A percentile compares a stretch with the other conserved stretches of the same genome.
Evolutionary conservation across 1,140 invertebrate genomes (phyloP).

Genomic region (Sitobion miscanthi): DNA sequence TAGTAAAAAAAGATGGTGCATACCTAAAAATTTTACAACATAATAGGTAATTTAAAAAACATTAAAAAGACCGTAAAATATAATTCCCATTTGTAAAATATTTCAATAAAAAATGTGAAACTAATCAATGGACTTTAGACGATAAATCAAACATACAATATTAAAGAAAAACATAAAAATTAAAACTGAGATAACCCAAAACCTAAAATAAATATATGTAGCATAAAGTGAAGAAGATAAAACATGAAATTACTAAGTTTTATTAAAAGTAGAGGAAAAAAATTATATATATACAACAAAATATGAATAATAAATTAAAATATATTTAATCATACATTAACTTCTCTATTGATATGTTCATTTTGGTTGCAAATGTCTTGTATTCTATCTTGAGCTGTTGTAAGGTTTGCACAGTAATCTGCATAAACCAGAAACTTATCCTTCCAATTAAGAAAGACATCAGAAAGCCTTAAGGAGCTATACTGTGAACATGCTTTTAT

Average conservation of each 20-base stretch:
- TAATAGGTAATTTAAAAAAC: no score
- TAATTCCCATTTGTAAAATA: no score
- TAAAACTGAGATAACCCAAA: no score
- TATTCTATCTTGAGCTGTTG: constrained; percentile 77
- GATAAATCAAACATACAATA: no score
- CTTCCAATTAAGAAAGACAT: constrained; percentile 88
- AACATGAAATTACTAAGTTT: no score
- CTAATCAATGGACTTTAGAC: no score
- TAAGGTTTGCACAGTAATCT: constrained; percentile 92
- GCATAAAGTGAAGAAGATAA: no score
- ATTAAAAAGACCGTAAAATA: no score
- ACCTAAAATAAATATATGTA: no score
- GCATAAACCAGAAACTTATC: constrained; percentile 93
- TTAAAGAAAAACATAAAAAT: no score
- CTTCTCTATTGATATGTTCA: constrained; percentile 68
- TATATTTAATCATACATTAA: constrained; percentile 64
- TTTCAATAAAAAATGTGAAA: no score
- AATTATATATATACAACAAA: background rate
- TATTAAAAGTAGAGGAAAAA: background rate
- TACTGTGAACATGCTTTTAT: constrained; percentile 70
- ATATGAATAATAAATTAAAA: background rate
- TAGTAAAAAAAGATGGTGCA: background rate
- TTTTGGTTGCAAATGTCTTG: constrained; percentile 76
- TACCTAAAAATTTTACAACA: background rate
- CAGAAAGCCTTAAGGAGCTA: constrained; percentile 66